Evolutionary conservation across 2,797 vertebrate species (phyloP).

Genomic region (Onychomys arenicola): DNA sequence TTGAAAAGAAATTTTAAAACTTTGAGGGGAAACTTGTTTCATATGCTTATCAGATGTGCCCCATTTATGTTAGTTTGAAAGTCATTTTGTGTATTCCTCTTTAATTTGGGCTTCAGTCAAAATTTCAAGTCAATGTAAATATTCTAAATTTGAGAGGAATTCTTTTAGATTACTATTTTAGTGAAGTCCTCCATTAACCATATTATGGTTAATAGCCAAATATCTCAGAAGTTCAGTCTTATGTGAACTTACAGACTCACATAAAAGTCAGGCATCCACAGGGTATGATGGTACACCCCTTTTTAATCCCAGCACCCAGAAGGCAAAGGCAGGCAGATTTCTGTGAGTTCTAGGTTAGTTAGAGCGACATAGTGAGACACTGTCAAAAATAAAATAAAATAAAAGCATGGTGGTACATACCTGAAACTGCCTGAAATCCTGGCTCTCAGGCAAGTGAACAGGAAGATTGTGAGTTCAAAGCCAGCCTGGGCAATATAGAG

Average conservation of each 20-base stretch:
- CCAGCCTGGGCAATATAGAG: neutral
- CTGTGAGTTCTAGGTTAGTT: neutral
- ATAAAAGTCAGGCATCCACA: neutral
- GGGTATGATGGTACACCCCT: neutral
- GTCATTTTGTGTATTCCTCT: slow-evolving; percentile 34
- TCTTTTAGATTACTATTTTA: slow-evolving; percentile 40
- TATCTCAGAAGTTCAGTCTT: slow-evolving; percentile 10
- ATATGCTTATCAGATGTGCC: neutral
- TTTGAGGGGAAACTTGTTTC: slow-evolving; percentile 11
- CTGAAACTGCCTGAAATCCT: neutral
- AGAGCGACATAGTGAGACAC: neutral
- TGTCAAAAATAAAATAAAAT: neutral
- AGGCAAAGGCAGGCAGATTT: neutral
- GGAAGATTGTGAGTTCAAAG: neutral
- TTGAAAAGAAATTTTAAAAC: neutral
- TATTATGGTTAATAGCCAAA: neutral
- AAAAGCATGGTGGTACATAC: too few species aligned
- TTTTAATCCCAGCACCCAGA: neutral
- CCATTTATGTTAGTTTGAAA: neutral
- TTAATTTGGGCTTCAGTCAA: slow-evolving; percentile 49
- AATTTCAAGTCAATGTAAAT: slow-evolving; percentile 45
- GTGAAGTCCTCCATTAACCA: slow-evolving; percentile 20
- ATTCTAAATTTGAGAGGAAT: slow-evolving; percentile 9
- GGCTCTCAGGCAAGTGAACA: neutral
- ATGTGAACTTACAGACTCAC: slow-evolving; percentile 5